Base-by-base conservation (phyloP, 1,140 invertebrate species). In the Portunus trituberculatus region DNA sequence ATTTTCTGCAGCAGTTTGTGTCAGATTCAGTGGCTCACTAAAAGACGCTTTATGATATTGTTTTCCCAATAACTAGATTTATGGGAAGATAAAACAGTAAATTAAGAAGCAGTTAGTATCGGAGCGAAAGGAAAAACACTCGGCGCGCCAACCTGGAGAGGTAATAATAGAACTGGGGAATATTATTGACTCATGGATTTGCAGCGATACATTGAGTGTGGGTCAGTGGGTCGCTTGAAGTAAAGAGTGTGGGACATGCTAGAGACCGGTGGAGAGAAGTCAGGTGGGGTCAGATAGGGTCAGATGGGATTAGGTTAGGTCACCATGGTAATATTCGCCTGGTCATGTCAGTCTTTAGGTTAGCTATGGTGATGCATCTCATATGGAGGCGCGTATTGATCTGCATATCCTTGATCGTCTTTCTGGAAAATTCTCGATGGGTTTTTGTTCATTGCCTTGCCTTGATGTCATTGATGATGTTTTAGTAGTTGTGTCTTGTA, bases 31-130 rank as follows among this genome's bases (percentile, higher is more conserved):
- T 76, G 67, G 67, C 67, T 25, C 67, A 76, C 67, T 76, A 76
- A 76, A 76, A 76, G 67, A 76, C 67, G 67, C n/a, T 76, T 76
- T 76, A 76, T 76, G 67, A 76, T 76, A 76, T 76, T 76, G 67
- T 76, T 76, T 76, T 76, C 67, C 67, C 67, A 76, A 76, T 76
- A 76, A 76, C 67, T 76, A 76, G 67, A 76, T 76, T 76, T 76
- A 76, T n/a, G 67, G 67, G 20, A 25, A 76, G 25, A 76, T 76
- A 76, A 76, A 76, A 76, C 67, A 76, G 67, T 76, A 76, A 76
- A 76, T 76, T 76, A 76, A 76, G 67, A 76, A 76, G 67, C n/a
- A n/a, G 20, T 76, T 76, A 76, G 67, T 76, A 76, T 76, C 67
- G 67, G 67, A 76, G 67, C 1, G 67, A 76, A n/a, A 76, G n/a